Evolutionary conservation across 92 coral and sea anemone species (phyloP).

Genomic region (Porites divaricata): DNA sequence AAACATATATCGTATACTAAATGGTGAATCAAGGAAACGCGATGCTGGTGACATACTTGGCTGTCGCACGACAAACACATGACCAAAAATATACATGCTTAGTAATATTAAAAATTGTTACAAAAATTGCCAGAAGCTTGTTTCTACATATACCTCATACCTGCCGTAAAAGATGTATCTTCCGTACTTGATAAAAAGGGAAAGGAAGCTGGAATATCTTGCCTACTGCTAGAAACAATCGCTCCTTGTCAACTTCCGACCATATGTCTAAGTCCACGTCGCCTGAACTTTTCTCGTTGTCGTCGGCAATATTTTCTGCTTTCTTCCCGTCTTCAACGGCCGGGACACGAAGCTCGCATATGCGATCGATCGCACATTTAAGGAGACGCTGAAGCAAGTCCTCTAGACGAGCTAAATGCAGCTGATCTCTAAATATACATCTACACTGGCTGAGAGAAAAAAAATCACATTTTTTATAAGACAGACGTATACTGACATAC

Average conservation of each 20-base stretch:
- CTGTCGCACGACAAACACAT: not conserved
- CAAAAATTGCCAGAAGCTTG: not conserved
- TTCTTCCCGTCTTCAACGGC: conserved; percentile 53
- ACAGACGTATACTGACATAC: not conserved
- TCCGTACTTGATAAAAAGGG: conserved; percentile 94
- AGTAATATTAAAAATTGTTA: no score
- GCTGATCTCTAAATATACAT: conserved; percentile 92
- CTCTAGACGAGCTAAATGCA: conserved; percentile 82
- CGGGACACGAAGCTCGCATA: conserved; percentile 54
- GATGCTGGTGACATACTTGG: not conserved
- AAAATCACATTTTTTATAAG: no score
- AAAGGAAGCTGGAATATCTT: conserved; percentile 96
- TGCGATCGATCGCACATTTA: conserved; percentile 74
- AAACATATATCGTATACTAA: no score
- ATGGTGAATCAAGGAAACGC: not conserved
- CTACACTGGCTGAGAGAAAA: conserved; percentile 85
- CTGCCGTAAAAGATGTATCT: conserved; percentile 84
- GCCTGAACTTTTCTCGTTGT: not conserved
- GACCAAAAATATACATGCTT: no score
- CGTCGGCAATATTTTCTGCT: conserved; percentile 4
- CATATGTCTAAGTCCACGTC: conserved; percentile 61
- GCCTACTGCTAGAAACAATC: conserved; percentile 82
- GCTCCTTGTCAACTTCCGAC: conserved; percentile 81
- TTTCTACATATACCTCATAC: conserved; percentile 26
- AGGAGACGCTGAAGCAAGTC: conserved; percentile 81